Base-by-base conservation (phyloP, 2,113 vertebrate species). In the Catharus bicknelli region DNA sequence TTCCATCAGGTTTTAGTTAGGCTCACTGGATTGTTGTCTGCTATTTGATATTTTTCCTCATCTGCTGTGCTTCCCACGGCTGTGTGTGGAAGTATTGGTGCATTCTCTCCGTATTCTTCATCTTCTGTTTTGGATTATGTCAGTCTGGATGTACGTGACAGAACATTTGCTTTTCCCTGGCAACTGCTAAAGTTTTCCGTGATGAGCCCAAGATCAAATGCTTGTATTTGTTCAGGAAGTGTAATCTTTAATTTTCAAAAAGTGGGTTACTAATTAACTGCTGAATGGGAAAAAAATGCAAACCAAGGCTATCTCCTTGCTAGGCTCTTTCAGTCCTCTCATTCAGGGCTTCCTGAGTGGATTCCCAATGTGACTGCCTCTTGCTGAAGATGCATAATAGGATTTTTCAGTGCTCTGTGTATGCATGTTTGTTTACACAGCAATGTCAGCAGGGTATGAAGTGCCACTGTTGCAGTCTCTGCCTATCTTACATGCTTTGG, bases 61-160 rank as follows among this genome's bases (percentile, higher is more conserved):
- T 84, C 74, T 80, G 76, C 47, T 78, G 20, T 79, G 64, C 84
- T 94, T 36, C 38, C 61, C n/a, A 40, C 0, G 2, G 14, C 67
- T 67, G 77, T 63, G 26, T 57, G 58, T 79, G 84, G 72, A 86
- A 79, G 47, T 5, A 0, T 21, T 92, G 45, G 51, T 91, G 34
- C 68, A 43, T 89, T 67, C 51, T 77, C 86, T 94, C 84, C 0
- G 4, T 89, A 50, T 74, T 87, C 91, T 92, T 95, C 82, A 38
- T 85, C 81, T 92, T 93, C 96, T 96, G 95, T 94, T 96, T 95
- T 1, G 0, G 89, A 93, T 97, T 97, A 93, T 92, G 78, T 96
- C 64, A 57, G 64, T 50, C 89, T 94, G 81, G 68, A 89, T 86
- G 79, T 95, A 95, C 48, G 43, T 95, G 93, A 93, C 63, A 88